Base-by-base conservation (phyloP, 2,888 invertebrate genomes). In the Protodeltote pygarga region DNA sequence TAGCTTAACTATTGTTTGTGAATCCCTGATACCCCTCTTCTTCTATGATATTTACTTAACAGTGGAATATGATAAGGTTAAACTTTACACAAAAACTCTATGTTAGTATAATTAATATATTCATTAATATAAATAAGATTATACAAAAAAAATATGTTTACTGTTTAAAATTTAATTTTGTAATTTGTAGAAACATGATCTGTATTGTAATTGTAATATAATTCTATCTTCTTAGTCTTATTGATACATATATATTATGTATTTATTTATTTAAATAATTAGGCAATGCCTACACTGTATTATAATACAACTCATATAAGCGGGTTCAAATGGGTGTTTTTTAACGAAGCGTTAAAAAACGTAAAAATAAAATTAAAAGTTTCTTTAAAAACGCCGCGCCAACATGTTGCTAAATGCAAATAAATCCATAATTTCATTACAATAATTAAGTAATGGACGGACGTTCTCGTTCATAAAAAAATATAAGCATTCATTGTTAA, bases 161-260 rank as follows among this genome's bases (percentile, higher is more conserved):
- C 19, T 21, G 19, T 37, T 33, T 11, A 29, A 37, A 10, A n/a
- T 13, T 40, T 32, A 33, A 17, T 21, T 62, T 48, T 31, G 10
- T 21, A 37, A 40, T 61, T 61, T 54, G 48, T 65, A 52, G 44
- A 55, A 54, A 46, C 44, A 33, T 62, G 48, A 57, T 65, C 50
- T 59, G 63, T 44, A 47, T 33, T 55, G 40, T 49, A n/a, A n/a
- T n/a, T n/a, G 37, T 51, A 53, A 38, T 41, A 45, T 45, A 44
- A 33, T 42, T 48, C 28, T 8, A 17, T 51, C 9, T 53, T 42
- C 9, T 11, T 37, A 49, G 27, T 42, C 49, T 50, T 34, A 40
- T 50, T 35, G n/a, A n/a, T 35, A 50, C 20, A 31, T 34, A 28
- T 19, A 20, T 37, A 45, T 27, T 46, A 41, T 39, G 16, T 42